phyloP scores from a whole-genome alignment of 1,140 invertebrate species.

The Caenorhabditis brenneri region DNA sequence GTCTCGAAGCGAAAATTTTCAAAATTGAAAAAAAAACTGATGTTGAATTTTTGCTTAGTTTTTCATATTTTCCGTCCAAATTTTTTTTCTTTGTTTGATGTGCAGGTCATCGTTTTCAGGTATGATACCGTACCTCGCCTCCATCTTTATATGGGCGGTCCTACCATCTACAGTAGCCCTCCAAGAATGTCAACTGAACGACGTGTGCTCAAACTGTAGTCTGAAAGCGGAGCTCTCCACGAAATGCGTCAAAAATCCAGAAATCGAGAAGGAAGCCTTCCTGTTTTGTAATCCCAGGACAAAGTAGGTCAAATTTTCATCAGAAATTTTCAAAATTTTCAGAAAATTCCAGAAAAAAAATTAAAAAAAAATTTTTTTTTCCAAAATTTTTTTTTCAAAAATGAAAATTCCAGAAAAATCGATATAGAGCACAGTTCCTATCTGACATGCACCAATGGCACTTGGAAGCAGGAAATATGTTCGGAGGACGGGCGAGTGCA shows the following conservation, averaged over 20 bases:
- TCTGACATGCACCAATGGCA: conserved; percentile 5
- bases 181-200: conserved; percentile 5
- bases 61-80: too few species aligned
- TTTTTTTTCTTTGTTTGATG: too few species aligned
- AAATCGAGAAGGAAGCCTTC: conserved; percentile 38
- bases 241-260: background rate
- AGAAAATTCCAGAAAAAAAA: background rate
- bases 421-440: conserved; percentile 43
- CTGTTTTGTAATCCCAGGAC: conserved; percentile 49
- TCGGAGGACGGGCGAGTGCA: conserved; percentile 38
- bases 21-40: background rate
- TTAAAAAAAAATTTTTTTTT: background rate
- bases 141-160: background rate
- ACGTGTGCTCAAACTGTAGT: background rate
- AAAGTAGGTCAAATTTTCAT: conserved; percentile 6
- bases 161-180: background rate
- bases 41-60: too few species aligned
- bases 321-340: background rate
- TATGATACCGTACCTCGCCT: conserved; percentile 24
- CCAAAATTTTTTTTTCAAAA: background rate
- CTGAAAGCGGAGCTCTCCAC: background rate
- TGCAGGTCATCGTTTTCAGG: background rate
- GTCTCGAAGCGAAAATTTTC: background rate
- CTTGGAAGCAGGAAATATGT: conserved; percentile 44
- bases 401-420: conserved; percentile 38